Conservation (phyloP, 2,113 vertebrate species). For the Abramis brama region DNA sequence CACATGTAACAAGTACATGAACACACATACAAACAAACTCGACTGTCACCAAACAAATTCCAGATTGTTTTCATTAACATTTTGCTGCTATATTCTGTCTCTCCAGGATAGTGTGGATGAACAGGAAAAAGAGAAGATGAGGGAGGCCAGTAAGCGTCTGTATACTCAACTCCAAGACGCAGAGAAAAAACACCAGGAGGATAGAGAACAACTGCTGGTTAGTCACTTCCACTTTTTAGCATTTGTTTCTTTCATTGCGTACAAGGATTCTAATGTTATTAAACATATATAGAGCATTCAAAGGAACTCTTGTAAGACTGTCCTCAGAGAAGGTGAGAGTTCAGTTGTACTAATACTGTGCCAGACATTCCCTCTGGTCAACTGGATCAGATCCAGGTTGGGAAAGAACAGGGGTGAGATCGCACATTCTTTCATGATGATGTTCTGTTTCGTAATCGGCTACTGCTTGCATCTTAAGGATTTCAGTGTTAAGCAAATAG, state of each 20-base stretch:
- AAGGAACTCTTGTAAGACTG: background rate
- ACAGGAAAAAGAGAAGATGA: conserved; percentile 79
- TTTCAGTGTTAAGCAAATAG: background rate
- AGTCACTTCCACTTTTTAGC: background rate
- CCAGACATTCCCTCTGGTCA: background rate
- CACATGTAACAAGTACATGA: background rate
- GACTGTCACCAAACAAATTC: background rate
- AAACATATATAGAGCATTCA: background rate
- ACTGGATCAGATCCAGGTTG: conserved; percentile 6
- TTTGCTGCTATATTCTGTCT: background rate
- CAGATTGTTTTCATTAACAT: background rate
- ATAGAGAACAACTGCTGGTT: conserved; percentile 84
- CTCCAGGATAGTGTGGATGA: conserved; percentile 71
- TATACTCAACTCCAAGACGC: conserved; percentile 82
- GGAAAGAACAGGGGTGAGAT: conserved; percentile 4
- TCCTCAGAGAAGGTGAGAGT: background rate
- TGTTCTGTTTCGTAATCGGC: background rate
- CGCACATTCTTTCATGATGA: conserved; percentile 12
- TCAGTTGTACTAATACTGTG: background rate
- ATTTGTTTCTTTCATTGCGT: background rate
- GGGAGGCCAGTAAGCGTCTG: conserved; percentile 80
- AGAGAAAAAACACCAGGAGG: conserved; percentile 82
- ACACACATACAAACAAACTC: background rate
- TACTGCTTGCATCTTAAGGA: background rate
- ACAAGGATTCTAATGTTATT: background rate